Evolutionary conservation across 2,888 invertebrate genomes (phyloP).

Genomic region (Desoria tigrina): DNA sequence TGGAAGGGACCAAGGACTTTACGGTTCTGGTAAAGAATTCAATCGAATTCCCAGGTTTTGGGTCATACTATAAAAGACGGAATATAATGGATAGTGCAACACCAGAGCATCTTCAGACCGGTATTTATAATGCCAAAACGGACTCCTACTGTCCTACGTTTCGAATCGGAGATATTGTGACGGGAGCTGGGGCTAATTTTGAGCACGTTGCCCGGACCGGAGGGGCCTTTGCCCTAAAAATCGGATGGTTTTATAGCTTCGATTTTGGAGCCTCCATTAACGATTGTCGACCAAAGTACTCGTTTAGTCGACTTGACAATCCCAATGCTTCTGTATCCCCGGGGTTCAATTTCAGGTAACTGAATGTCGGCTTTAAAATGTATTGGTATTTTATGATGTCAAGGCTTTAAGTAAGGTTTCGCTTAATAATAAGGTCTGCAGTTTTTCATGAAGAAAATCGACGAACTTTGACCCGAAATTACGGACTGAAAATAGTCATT

Average conservation of each 20-base stretch:
- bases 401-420: not conserved
- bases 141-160: slow-evolving; percentile 59
- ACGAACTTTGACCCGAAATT: slow-evolving; percentile 58
- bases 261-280: slow-evolving; percentile 56
- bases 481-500: slow-evolving; percentile 60
- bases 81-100: slow-evolving; percentile 56
- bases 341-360: slow-evolving; percentile 59
- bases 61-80: slow-evolving; percentile 44
- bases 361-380: slow-evolving; percentile 13
- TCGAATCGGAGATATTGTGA: slow-evolving; percentile 57
- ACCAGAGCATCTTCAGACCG: slow-evolving; percentile 55
- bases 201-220: slow-evolving; percentile 37
- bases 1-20: slow-evolving; percentile 44
- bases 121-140: slow-evolving; percentile 54
- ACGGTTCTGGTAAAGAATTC: slow-evolving; percentile 50
- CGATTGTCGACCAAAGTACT: slow-evolving; percentile 59
- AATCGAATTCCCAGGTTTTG: slow-evolving; percentile 47
- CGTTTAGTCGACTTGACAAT: slow-evolving; percentile 59
- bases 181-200: slow-evolving; percentile 48
- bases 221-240: slow-evolving; percentile 59
- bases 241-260: slow-evolving; percentile 59
- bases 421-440: slow-evolving; percentile 54
- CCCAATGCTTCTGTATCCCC: slow-evolving; percentile 56
- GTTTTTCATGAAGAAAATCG: slow-evolving; percentile 56
- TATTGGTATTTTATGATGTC: not conserved